Conservation (phyloP, 2,113 vertebrate genomes). For the Vicugna pacos region DNA sequence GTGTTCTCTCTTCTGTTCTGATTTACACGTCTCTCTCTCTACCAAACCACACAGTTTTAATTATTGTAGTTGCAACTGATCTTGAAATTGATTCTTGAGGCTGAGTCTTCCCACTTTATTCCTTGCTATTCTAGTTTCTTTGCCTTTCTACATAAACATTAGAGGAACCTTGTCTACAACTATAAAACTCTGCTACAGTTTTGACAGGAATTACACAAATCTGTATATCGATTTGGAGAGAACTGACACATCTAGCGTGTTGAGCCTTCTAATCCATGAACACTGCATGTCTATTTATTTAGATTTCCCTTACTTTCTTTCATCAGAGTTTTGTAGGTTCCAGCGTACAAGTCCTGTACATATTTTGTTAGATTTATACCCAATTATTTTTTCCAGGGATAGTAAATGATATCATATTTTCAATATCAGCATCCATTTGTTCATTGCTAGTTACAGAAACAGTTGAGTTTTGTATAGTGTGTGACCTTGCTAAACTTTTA, state of each 20-base stretch:
- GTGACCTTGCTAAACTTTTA: neutral
- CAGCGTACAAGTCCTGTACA: neutral
- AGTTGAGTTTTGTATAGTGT: neutral
- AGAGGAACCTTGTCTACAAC: neutral
- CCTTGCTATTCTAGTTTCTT: constrained; percentile 8
- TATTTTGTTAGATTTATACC: constrained; percentile 14
- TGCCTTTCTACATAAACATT: neutral
- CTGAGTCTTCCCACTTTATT: neutral
- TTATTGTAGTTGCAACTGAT: neutral
- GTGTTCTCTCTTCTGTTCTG: neutral
- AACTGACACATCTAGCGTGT: neutral
- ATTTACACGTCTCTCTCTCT: neutral
- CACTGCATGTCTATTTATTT: neutral
- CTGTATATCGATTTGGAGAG: neutral
- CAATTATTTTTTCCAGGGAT: constrained; percentile 25
- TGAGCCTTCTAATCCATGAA: neutral
- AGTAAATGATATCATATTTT: neutral
- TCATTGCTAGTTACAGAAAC: neutral
- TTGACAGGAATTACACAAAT: constrained; percentile 10
- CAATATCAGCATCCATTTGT: neutral
- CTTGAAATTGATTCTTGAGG: neutral
- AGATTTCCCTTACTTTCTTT: neutral
- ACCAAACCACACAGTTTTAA: neutral
- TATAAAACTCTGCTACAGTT: constrained; percentile 31
- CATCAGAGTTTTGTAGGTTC: neutral